phyloP scores from a whole-genome alignment of 2,888 invertebrate species.

The Biston betularia region DNA sequence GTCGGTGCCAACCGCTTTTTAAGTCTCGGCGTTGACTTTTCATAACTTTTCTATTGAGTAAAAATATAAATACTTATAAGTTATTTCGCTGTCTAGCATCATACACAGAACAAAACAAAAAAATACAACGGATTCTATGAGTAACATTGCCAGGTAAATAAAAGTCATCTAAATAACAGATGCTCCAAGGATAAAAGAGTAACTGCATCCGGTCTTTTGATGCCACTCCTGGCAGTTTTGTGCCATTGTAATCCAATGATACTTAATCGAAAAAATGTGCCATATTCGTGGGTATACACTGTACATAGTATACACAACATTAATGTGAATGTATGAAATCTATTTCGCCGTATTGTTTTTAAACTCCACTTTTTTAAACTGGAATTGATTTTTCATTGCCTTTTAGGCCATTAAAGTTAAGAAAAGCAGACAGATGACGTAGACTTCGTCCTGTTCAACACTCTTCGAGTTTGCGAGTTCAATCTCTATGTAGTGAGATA shows the following conservation, averaged over 20 bases:
- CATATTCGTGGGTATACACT: background rate
- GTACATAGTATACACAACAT: background rate
- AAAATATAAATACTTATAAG: background rate
- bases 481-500: background rate
- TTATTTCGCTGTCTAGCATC: background rate
- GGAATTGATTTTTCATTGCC: too few species aligned
- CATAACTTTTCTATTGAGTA: slow-evolving; percentile 66
- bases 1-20: slow-evolving; percentile 89
- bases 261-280: background rate
- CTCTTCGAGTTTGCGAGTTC: background rate
- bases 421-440: too few species aligned
- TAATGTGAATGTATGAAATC: too few species aligned
- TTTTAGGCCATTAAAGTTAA: too few species aligned
- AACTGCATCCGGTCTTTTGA: background rate
- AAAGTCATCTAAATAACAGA: background rate
- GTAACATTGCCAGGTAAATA: background rate
- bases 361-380: too few species aligned
- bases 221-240: slow-evolving; percentile 16
- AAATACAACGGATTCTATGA: background rate
- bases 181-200: slow-evolving; percentile 1
- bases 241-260: slow-evolving; percentile 2
- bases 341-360: too few species aligned
- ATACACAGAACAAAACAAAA: background rate
- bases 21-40: slow-evolving; percentile 78
- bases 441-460: background rate